These are phyloP conservation scores for Rhinella marina DNA, from an alignment of 2,797 vertebrate genomes.

Conservation along the genomic window DNA sequence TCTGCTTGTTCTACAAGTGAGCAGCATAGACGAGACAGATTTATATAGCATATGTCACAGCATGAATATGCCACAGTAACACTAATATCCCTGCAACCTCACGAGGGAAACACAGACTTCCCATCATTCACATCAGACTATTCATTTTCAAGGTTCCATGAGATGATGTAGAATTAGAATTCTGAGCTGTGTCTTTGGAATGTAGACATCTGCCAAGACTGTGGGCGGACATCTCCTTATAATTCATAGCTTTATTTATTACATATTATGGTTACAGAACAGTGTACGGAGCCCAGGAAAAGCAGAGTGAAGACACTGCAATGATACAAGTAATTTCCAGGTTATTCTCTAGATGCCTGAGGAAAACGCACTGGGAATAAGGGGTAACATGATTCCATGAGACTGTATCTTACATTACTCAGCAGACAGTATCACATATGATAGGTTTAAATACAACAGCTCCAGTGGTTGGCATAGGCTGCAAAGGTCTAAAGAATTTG, in stretches of 20 bases:
- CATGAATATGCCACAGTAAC: constrained; percentile 44
- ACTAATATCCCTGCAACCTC: constrained; percentile 43
- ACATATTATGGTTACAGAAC: constrained; percentile 11
- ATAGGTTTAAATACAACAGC: not conserved
- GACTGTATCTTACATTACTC: not conserved
- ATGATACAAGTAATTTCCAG: not conserved
- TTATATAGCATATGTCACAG: constrained; percentile 36
- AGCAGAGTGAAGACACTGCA: not conserved
- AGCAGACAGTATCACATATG: not conserved
- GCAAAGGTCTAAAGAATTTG: too few relatives aligned
- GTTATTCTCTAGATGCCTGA: not conserved
- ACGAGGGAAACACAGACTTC: constrained; percentile 20
- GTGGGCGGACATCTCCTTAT: constrained; percentile 24
- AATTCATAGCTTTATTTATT: constrained; percentile 47
- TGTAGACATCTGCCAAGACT: constrained; percentile 53
- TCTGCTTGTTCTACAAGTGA: constrained; percentile 18
- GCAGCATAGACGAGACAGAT: constrained; percentile 22
- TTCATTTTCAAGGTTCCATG: constrained; percentile 41
- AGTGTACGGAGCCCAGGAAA: not conserved
- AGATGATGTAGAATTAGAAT: constrained; percentile 55
- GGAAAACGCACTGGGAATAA: too few relatives aligned
- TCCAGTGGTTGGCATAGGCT: too few relatives aligned
- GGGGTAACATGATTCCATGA: not conserved
- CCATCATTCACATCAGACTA: constrained; percentile 36
- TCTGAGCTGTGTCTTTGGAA: constrained; percentile 29